Evolutionary conservation across 2,888 invertebrate species (phyloP), one percentile per base, ranked within the genome.

Genomic region (Pyrrhia umbra): DNA sequence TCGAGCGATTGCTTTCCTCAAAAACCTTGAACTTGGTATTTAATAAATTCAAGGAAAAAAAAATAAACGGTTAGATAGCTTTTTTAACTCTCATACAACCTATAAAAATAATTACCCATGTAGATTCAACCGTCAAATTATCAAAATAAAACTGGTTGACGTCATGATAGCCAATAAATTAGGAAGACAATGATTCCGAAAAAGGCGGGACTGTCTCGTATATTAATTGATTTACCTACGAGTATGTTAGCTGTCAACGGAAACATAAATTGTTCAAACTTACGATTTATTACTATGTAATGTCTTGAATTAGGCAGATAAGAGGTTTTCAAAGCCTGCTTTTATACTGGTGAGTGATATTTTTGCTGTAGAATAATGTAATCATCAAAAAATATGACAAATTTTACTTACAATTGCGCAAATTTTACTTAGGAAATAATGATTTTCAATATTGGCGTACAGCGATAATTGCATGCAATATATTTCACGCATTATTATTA

Each of bases 161-260:
- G 77, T 56, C 54, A 49, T 34, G 18, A 16, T 25, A 8, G 37
- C 18, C 58, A 76, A 60, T 66, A 67, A 51, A 66, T 52, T 71
- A 39, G 67, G 55, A 59, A 76, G 65, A 76, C 61, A 59, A 71
- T 71, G 55, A 59, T 74, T 71, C 61, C 49, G 25, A 10, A 67
- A 52, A 71, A 57, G 52, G 58, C 61, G 42, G 42, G 59, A 62
- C 56, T 46, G 45, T 67, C 54, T 57, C 34, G 25, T 4, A 52
- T 40, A 25, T 9, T 56, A 27, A 42, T 6, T 59, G 55, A 52
- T 47, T n/a, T n/a, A n/a, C n/a, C n/a, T n/a, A n/a, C n/a, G n/a
- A n/a, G 57, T 57, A 42, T 6, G 30, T 23, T 4, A 34, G 18
- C 34, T 40, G 25, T 21, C 30, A 20, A 25, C 18, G 13, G 45